Conservation (phyloP, 2,888 invertebrate species). For the Nephrotoma guestfalica region DNA sequence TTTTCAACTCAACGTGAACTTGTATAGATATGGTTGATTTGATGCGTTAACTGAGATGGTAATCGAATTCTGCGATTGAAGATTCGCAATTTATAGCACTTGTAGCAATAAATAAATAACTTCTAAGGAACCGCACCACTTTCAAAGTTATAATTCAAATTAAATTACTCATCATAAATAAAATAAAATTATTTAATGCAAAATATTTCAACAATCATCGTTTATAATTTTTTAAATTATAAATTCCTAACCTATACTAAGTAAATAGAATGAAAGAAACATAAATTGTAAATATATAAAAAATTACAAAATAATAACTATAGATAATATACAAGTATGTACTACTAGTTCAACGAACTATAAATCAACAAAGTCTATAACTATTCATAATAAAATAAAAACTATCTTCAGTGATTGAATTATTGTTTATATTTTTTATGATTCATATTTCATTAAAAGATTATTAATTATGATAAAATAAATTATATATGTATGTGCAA, state of each 20-base stretch:
- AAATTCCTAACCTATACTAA: not conserved
- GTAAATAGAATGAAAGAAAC: not conserved
- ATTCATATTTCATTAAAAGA: not conserved
- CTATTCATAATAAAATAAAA: not conserved
- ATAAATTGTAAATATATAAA: not conserved
- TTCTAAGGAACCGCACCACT: too few species aligned
- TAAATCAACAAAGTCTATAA: not conserved
- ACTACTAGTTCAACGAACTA: not conserved
- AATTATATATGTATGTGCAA: not conserved
- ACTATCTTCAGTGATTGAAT: not conserved
- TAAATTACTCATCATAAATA: not conserved
- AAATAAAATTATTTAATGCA: not conserved
- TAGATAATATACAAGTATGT: not conserved
- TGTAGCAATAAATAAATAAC: too few species aligned
- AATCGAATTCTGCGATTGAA: not conserved
- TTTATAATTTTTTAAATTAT: not conserved
- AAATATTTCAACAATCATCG: not conserved
- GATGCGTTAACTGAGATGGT: not conserved
- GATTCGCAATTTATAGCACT: not conserved
- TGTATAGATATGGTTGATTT: not conserved
- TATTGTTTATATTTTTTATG: not conserved
- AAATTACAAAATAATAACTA: not conserved
- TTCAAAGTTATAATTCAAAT: not conserved
- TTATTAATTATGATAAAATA: not conserved
- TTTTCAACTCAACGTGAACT: not conserved